Percentiles rank a stretch among this genome's conserved stretches.
Conservation (phyloP, 2,797 vertebrate species). For the Rhinatrema bivittatum region DNA sequence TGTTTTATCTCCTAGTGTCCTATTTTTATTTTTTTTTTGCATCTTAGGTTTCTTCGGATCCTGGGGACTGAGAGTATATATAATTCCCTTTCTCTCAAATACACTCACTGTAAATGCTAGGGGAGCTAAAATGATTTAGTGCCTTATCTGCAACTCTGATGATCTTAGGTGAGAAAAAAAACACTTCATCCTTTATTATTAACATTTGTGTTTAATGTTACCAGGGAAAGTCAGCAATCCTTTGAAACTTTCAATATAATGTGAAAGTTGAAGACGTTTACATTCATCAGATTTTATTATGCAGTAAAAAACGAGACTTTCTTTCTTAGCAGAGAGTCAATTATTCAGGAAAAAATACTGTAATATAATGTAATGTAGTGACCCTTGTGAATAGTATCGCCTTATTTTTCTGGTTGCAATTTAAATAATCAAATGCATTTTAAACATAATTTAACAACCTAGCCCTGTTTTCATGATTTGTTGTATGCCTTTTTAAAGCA, state of each 20-base stretch:
- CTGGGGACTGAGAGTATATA: background rate
- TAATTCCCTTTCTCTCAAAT: no score
- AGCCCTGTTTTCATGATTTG: no score
- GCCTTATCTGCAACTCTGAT: constrained; percentile 41
- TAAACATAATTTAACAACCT: no score
- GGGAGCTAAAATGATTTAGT: constrained; percentile 44
- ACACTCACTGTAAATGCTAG: no score
- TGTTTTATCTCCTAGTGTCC: constrained; percentile 28
- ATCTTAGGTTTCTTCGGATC: constrained; percentile 30
- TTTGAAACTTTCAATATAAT: constrained; percentile 34
- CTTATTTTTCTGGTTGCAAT: background rate
- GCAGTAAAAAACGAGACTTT: no score
- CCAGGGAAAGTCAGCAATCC: constrained; percentile 34
- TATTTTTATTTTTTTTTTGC: background rate
- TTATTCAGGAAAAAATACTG: no score
- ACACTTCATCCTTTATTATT: constrained; percentile 41
- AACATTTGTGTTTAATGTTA: constrained; percentile 35
- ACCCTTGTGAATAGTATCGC: constrained; percentile 15
- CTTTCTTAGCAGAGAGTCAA: no score
- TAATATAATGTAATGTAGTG: constrained; percentile 13
- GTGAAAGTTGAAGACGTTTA: no score
- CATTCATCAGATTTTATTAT: no score
- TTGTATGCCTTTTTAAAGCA: no score
- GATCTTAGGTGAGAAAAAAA: constrained; percentile 40
- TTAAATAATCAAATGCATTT: no score